These are phyloP conservation scores for Paramormyrops kingsleyae DNA, from an alignment of 2,113 vertebrate species.

Conservation along the genomic window DNA sequence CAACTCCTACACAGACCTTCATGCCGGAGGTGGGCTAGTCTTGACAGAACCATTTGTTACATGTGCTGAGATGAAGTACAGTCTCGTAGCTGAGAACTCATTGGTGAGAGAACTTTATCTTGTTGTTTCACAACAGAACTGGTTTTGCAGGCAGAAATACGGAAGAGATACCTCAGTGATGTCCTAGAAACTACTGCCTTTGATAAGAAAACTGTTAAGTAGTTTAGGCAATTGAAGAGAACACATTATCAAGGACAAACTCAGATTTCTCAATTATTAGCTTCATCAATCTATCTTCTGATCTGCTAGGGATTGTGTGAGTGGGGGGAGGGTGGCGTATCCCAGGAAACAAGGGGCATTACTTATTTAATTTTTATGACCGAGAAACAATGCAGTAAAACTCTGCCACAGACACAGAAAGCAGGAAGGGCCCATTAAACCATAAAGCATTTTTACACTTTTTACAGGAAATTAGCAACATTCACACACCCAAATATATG, in stretches of 20 bases:
- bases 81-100: not conserved
- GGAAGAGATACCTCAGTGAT: not conserved
- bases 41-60: not conserved
- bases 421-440: not conserved
- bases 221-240: not conserved
- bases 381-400: not conserved
- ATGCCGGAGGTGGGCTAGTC: not conserved
- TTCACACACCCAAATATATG: not conserved
- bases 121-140: not conserved
- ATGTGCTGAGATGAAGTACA: not conserved
- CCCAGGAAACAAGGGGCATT: not conserved
- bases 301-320: not conserved
- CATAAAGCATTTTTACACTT: slow-evolving; percentile 12
- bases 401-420: not conserved
- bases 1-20: not conserved
- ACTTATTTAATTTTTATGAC: not conserved
- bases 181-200: not conserved
- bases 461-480: slow-evolving; percentile 4
- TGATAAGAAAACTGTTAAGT: not conserved
- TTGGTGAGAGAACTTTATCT: not conserved
- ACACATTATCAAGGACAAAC: not conserved
- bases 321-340: not conserved
- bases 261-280: not conserved
- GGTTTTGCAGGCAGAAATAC: not conserved
- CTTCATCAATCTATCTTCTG: not conserved